phyloP scores from a whole-genome alignment of 2,888 invertebrate species.

The Noctuana brunneofusca region DNA sequence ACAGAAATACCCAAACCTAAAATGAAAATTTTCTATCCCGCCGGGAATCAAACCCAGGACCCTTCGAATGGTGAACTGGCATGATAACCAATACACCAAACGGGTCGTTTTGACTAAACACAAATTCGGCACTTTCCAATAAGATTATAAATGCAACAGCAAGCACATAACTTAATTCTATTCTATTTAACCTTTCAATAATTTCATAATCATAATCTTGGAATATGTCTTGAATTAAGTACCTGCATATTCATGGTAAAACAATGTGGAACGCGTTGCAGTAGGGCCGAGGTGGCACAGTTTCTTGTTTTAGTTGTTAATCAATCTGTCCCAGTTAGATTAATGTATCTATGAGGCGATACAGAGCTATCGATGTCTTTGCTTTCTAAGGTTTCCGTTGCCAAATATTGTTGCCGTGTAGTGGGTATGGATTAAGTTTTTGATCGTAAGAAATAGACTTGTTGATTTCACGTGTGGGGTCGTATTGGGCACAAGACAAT shows the following conservation, averaged over 20 bases:
- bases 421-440: conserved; percentile 21
- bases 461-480: too few species aligned
- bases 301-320: conserved; percentile 77
- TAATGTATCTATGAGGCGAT: conserved; percentile 63
- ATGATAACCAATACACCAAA: too few species aligned
- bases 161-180: neutral
- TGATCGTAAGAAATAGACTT: too few species aligned
- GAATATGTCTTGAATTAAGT: conserved; percentile 46
- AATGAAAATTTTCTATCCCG: too few species aligned
- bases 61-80: too few species aligned
- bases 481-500: too few species aligned
- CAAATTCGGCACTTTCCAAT: neutral
- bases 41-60: too few species aligned
- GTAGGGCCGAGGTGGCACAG: conserved; percentile 77
- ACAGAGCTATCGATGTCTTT: conserved; percentile 62
- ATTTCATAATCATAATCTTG: conserved; percentile 28
- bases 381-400: conserved; percentile 70
- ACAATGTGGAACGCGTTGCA: conserved; percentile 69
- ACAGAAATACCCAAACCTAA: too few species aligned
- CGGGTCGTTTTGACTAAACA: neutral
- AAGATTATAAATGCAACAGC: neutral
- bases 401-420: conserved; percentile 61
- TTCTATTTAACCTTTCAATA: conserved; percentile 9
- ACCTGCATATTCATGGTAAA: conserved; percentile 73
- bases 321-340: conserved; percentile 77